Evolutionary conservation across 2,797 vertebrate species (phyloP).

Genomic region (Gambusia yucatana): DNA sequence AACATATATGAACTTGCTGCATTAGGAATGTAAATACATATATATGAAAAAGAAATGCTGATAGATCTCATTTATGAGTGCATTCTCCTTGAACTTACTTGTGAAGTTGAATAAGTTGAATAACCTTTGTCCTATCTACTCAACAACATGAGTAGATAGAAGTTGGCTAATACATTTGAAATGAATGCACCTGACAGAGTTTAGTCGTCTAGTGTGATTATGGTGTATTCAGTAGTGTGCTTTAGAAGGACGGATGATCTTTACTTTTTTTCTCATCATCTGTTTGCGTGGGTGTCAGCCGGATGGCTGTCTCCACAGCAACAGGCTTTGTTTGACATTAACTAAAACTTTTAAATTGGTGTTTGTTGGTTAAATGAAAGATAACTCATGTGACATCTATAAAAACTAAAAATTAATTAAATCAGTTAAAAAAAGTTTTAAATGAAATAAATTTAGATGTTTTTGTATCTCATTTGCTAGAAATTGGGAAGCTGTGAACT

Average conservation of each 20-base stretch:
- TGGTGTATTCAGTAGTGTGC: background rate
- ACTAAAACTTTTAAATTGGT: background rate
- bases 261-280: background rate
- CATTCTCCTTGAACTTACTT: background rate
- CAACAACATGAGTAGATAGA: background rate
- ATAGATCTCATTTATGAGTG: background rate
- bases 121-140: background rate
- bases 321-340: background rate
- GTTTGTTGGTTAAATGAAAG: background rate
- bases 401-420: background rate
- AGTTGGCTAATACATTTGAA: background rate
- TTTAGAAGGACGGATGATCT: background rate
- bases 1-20: background rate
- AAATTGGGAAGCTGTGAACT: background rate
- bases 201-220: background rate
- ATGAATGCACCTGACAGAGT: background rate
- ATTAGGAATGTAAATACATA: background rate
- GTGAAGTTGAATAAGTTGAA: too few species aligned
- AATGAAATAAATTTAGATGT: background rate
- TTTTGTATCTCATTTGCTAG: background rate
- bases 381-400: too few species aligned
- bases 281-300: background rate
- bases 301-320: background rate
- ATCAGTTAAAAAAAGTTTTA: background rate
- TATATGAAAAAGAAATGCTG: background rate